phyloP scores from a whole-genome alignment of 2,888 invertebrate genomes.

The Hesperia comma region DNA sequence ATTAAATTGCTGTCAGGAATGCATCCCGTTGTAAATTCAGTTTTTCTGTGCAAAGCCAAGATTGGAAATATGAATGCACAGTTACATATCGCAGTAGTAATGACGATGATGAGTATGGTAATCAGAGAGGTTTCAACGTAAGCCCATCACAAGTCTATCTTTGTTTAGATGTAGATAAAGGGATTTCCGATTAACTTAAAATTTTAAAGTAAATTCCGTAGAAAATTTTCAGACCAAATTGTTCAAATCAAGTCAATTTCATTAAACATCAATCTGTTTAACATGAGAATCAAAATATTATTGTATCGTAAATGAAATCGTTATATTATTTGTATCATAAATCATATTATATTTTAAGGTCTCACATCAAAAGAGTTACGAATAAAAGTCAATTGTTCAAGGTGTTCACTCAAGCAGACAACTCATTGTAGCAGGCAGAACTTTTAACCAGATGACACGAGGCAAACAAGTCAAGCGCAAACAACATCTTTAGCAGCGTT shows the following conservation, averaged over 20 bases:
- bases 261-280: too few species aligned
- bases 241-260: too few species aligned
- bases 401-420: slow-evolving; percentile 16
- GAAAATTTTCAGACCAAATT: too few species aligned
- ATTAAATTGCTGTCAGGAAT: neutral
- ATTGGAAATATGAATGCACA: slow-evolving; percentile 1
- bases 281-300: too few species aligned
- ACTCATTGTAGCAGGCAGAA: slow-evolving; percentile 1
- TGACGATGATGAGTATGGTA: neutral
- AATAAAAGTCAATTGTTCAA: slow-evolving; percentile 5
- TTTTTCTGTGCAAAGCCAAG: neutral
- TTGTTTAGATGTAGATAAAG: too few species aligned
- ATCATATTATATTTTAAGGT: neutral
- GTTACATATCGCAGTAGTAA: neutral
- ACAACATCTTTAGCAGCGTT: slow-evolving; percentile 22
- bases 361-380: slow-evolving; percentile 6
- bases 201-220: too few species aligned
- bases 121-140: neutral
- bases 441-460: slow-evolving; percentile 24
- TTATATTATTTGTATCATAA: neutral
- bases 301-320: neutral
- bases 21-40: neutral
- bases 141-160: neutral
- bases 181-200: too few species aligned
- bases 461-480: slow-evolving; percentile 24